A percentile compares a stretch with the other conserved stretches of the same genome.
Conservation (phyloP, 2,113 vertebrate genomes). For the Pangasianodon hypophthalmus region DNA sequence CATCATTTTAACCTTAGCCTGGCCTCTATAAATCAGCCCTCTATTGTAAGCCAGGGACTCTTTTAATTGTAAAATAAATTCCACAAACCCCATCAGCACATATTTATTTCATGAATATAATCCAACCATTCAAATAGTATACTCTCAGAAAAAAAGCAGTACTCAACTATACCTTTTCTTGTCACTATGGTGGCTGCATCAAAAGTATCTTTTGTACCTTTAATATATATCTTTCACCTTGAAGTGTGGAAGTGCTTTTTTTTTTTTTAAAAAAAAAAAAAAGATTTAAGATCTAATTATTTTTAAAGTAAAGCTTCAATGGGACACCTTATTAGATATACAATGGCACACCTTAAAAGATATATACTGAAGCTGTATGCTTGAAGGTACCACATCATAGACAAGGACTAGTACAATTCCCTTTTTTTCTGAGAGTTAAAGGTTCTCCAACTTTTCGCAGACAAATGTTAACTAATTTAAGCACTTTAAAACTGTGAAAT, state of each 20-base stretch:
- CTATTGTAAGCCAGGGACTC: not conserved
- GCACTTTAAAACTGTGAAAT: not conserved
- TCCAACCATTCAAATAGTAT: not conserved
- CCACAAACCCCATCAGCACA: not conserved
- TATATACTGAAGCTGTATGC: not conserved
- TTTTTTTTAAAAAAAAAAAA: no score
- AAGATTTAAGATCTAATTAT: no score
- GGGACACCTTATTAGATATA: not conserved
- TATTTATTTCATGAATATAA: not conserved
- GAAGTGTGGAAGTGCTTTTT: not conserved
- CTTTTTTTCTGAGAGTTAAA: not conserved
- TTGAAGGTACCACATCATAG: not conserved
- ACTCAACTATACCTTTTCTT: not conserved
- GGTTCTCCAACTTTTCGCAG: not conserved
- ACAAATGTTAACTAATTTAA: not conserved
- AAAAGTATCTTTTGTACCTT: not conserved
- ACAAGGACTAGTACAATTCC: not conserved
- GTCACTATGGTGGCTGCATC: not conserved
- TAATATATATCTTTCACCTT: not conserved
- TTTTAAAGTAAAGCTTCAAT: not conserved
- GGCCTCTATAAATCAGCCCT: not conserved
- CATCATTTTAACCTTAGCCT: not conserved
- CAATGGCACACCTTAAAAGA: not conserved
- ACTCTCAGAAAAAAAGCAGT: not conserved
- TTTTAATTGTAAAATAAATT: not conserved